Evolutionary conservation across 2,113 vertebrate genomes (phyloP).

Genomic region (Cettia cetti): DNA sequence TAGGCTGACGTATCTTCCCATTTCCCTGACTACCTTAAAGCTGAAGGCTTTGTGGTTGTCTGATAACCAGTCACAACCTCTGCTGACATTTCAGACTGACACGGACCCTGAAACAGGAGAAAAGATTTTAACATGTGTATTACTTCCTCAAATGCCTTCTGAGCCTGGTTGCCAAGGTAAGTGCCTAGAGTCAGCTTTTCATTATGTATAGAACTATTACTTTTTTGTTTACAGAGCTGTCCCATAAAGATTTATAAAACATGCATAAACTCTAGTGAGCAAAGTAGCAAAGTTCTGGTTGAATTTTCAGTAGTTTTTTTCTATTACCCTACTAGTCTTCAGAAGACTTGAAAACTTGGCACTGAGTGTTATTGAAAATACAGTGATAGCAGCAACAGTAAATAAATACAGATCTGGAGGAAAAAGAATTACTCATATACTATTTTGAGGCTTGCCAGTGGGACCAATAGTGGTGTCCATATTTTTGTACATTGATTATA

Average conservation of each 20-base stretch:
- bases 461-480: neutral
- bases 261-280: neutral
- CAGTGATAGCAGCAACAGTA: neutral
- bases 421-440: neutral
- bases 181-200: neutral
- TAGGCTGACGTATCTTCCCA: slow-evolving; percentile 87
- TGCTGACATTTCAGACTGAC: slow-evolving; percentile 96
- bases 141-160: slow-evolving; percentile 91
- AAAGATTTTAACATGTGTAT: slow-evolving; percentile 95
- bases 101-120: slow-evolving; percentile 84
- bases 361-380: neutral
- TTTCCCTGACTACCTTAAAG: slow-evolving; percentile 88
- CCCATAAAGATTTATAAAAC: neutral
- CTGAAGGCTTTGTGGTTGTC: slow-evolving; percentile 97
- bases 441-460: neutral
- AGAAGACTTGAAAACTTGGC: neutral
- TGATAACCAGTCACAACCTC: slow-evolving; percentile 97
- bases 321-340: neutral
- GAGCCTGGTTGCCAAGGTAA: slow-evolving; percentile 87
- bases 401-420: neutral
- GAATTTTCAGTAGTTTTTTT: neutral
- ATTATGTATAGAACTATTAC: neutral
- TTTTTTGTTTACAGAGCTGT: neutral
- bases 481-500: neutral
- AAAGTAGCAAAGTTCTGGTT: neutral